Evolutionary conservation across 2,113 vertebrate genomes (phyloP), one percentile per base, ranked within the genome.

Genomic region (Hippocampus zosterae): DNA sequence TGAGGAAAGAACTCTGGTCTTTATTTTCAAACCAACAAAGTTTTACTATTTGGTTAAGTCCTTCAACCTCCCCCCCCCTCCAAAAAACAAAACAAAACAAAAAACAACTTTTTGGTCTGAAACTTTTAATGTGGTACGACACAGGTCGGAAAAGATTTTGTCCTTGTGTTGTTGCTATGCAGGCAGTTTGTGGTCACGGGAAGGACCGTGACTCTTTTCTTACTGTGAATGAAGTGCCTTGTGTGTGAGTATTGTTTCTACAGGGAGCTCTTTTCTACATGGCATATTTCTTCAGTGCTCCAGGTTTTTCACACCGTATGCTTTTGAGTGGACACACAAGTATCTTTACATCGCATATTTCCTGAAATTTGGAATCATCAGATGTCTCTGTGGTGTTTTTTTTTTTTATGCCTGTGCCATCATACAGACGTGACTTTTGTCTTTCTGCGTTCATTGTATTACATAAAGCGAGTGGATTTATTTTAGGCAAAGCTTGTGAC

Each of bases 191-290:
- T 92, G 92, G 92, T 92, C 89, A 92, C 93, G 92, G 93, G 92
- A 92, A 93, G 92, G 92, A 93, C 94, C 94, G 94, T 92, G 93
- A 92, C 80, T 83, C 90, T 92, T 91, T 92, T 91, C 84, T 88
- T 93, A 93, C 93, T 89, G 33, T 37, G 91, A 95, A 94, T 92
- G 91, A 99, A 99, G 97, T 98, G 97, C 97, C 97, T 99, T 98
- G 94, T 92, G 93, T 92, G 91, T 93, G 94, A 94, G 94, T 95
- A 95, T 95, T 92, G 89, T 95, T 97, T 98, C 94, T 94, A 94
- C 88, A 88, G 78, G 94, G 90, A 15, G 91, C 91, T 83, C 68
- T 98, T 98, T 98, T 99, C 91, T 99, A 98, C 87, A 89, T 90
- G 85, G 88, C 90, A 68, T 95, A 92, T 95, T 96, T 95, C 92